A percentile compares a stretch with the other conserved stretches of the same genome.
Evolutionary conservation across 2,888 invertebrate species (phyloP).

Genomic region (Drosophila rellima): DNA sequence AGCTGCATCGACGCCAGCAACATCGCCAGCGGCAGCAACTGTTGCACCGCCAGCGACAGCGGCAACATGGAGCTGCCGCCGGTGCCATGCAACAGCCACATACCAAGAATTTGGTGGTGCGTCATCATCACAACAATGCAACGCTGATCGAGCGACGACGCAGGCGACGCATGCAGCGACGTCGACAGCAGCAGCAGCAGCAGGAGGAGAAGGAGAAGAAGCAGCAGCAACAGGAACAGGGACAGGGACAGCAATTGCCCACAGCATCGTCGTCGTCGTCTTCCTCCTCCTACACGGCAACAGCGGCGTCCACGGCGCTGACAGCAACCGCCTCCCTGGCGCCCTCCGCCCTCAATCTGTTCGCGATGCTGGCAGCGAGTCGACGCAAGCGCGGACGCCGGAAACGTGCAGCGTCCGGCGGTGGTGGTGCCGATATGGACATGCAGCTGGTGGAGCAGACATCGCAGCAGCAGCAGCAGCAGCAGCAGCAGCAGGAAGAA

Average conservation of each 20-base stretch:
- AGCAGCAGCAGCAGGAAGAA: conserved; percentile 16
- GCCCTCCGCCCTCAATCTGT: conserved; percentile 81
- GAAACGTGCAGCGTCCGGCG: conserved; percentile 69
- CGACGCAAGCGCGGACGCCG: conserved; percentile 83
- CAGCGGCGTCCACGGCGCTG: conserved; percentile 79
- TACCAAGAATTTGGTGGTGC: conserved; percentile 77
- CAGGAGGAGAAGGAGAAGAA: conserved; percentile 38
- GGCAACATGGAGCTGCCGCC: conserved; percentile 37
- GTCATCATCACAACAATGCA: conserved; percentile 82
- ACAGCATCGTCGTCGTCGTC: conserved; percentile 62
- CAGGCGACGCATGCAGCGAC: conserved; percentile 53
- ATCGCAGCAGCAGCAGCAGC: conserved; percentile 25
- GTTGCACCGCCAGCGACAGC: conserved; percentile 55
- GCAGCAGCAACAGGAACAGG: conserved; percentile 42
- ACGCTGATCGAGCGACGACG: conserved; percentile 59
- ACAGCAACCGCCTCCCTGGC: conserved; percentile 81
- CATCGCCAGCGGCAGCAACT: conserved; percentile 52
- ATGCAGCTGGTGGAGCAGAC: conserved; percentile 77
- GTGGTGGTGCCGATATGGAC: conserved; percentile 55
- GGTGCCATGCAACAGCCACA: conserved; percentile 67
- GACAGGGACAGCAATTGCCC: conserved; percentile 56
- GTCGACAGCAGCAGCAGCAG: conserved; percentile 51
- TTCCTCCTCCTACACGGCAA: conserved; percentile 72
- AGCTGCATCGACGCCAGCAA: conserved; percentile 38
- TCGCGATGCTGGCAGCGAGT: conserved; percentile 83